phyloP scores from a whole-genome alignment of 2,113 vertebrate genomes.

The Malurus elegans region DNA sequence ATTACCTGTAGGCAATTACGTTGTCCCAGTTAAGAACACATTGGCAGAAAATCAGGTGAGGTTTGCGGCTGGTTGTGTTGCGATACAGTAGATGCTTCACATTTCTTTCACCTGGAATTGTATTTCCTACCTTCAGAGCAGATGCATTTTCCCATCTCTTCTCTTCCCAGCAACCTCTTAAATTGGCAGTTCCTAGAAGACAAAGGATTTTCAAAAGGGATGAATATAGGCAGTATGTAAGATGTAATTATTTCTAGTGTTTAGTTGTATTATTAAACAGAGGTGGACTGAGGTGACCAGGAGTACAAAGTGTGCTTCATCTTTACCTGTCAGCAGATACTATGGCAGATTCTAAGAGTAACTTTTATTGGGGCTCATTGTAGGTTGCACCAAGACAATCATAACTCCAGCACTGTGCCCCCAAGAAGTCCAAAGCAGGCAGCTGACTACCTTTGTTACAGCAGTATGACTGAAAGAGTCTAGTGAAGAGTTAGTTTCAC shows the following conservation, averaged over 20 bases:
- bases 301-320: background rate
- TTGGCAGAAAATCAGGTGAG: background rate
- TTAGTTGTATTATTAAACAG: background rate
- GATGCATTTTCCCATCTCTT: background rate
- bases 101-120: background rate
- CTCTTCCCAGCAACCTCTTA: background rate
- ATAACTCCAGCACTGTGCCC: background rate
- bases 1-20: background rate
- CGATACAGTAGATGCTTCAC: background rate
- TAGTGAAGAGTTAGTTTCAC: background rate
- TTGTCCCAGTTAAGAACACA: rapidly evolving
- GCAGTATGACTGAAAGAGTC: background rate
- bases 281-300: background rate
- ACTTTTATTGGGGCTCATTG: background rate
- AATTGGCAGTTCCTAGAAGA: background rate
- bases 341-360: background rate
- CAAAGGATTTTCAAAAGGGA: background rate
- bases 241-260: background rate
- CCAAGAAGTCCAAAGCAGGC: background rate
- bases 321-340: background rate
- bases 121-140: background rate
- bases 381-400: background rate
- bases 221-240: background rate
- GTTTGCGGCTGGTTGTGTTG: background rate
- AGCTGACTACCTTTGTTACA: background rate